Evolutionary conservation across 2,797 vertebrate species (phyloP), one percentile per base, ranked within the genome.

Genomic region (Chelmon rostratus): DNA sequence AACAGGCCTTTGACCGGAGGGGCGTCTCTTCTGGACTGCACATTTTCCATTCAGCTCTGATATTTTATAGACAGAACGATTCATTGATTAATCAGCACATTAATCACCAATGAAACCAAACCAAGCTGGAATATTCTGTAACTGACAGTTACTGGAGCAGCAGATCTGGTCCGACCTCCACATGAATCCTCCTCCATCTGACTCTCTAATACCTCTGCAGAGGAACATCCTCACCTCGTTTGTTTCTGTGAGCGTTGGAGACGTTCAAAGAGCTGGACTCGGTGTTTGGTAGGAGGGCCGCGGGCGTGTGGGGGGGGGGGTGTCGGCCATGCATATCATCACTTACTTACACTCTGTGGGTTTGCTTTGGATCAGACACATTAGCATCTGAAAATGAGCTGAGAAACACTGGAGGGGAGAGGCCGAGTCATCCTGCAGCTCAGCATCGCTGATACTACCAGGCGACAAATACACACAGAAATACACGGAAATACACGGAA

Each of bases 301-400:
- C 91, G 92, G 95, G 95, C 96, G 88, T 91, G 91, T 94, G 93
- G 94, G 28, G n/a, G 28, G n/a, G 94, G 96, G 95, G 96, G 95
- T 96, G 94, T 96, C 94, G 95, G 91, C 95, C 96, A 96, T 95
- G 96, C 95, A 96, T 96, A 96, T 97, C 97, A 97, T 97, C 95
- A 96, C 95, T 97, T 97, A 96, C 96, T 97, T 96, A 96, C 92
- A 96, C 94, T 96, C 87, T 93, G 95, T 95, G 95, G 95, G 94
- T 96, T 96, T 93, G 90, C 93, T 95, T 92, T 95, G 95, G 95
- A 96, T 95, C 96, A 95, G 96, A 95, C 94, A 96, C 96, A 97
- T 96, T 96, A 96, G 91, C 96, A 96, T 96, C 95, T 96, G 95
- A 96, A 97, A 97, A 97, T 96, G 96, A 97, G 90, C 95, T 94